phyloP scores from a whole-genome alignment of 1,140 invertebrate species.

The Drosophila tristis region DNA sequence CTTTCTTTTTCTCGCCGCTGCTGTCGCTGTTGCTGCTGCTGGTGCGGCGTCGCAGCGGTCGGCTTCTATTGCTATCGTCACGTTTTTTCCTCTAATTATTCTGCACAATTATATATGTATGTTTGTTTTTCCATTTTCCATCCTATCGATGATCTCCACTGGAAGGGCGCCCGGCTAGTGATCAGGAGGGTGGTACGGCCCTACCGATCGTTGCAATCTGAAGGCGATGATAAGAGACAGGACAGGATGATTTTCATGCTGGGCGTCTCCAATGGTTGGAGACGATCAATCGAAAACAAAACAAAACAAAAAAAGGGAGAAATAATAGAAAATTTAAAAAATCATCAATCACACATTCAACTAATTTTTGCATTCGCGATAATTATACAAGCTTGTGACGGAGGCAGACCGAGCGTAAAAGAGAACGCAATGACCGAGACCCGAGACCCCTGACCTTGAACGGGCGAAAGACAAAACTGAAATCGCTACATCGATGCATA shows the following conservation, averaged over 20 bases:
- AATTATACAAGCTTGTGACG: conserved; percentile 63
- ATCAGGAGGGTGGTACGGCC: too few relatives aligned
- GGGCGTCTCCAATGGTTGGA: conserved; percentile 25
- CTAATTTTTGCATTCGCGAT: conserved; percentile 71
- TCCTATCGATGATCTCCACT: too few relatives aligned
- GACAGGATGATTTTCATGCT: conserved; percentile 2
- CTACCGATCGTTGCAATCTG: too few relatives aligned
- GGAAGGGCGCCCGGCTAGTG: too few relatives aligned
- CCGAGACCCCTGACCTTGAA: conserved; percentile 77
- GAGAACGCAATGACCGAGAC: conserved; percentile 70
- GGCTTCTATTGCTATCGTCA: conserved; percentile 35
- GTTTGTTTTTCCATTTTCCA: not conserved
- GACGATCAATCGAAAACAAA: not conserved
- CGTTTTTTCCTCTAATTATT: conserved; percentile 9
- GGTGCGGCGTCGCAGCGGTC: conserved; percentile 17
- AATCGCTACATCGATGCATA: conserved; percentile 9
- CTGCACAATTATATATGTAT: conserved; percentile 20
- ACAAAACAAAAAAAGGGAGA: conserved; percentile 4
- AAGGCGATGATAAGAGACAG: too few relatives aligned
- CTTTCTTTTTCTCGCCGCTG: conserved; percentile 66
- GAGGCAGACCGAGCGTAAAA: conserved; percentile 41
- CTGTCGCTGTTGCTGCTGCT: conserved; percentile 32
- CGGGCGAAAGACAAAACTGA: conserved; percentile 44
- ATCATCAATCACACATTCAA: conserved; percentile 70
- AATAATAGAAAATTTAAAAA: conserved; percentile 46